Conservation (phyloP, 2,113 vertebrate species). For the Thomomys bottae region DNA sequence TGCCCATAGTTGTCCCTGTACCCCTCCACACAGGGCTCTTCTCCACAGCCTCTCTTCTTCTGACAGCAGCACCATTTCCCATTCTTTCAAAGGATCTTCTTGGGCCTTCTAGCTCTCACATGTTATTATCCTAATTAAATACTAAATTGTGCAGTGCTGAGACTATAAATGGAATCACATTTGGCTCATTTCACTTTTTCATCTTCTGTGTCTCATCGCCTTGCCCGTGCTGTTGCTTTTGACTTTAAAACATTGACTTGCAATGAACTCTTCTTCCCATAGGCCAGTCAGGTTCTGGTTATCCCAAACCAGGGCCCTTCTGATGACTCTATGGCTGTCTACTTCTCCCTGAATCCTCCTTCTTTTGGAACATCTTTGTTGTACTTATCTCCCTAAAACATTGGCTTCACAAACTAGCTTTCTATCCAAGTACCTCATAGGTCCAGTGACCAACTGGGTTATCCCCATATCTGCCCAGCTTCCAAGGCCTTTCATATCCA, state of each 20-base stretch:
- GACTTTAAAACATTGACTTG: not conserved
- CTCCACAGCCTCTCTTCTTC: not conserved
- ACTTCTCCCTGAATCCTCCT: not conserved
- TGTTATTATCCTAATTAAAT: not conserved
- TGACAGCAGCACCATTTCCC: not conserved
- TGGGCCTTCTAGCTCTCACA: fast-evolving
- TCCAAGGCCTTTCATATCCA: too few species aligned
- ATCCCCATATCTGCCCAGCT: fast-evolving
- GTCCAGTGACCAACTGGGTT: fast-evolving
- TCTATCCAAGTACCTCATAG: not conserved
- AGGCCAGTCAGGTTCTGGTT: fast-evolving
- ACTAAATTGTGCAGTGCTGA: not conserved
- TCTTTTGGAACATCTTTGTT: not conserved
- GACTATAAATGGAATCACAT: not conserved
- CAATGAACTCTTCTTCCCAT: not conserved
- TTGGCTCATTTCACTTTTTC: not conserved
- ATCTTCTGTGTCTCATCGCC: not conserved
- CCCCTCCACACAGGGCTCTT: not conserved
- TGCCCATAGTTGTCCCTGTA: not conserved
- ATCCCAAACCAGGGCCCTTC: fast-evolving
- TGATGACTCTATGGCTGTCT: fast-evolving
- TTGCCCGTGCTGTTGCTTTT: not conserved
- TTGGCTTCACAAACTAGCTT: not conserved
- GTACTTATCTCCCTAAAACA: not conserved
- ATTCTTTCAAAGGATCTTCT: not conserved